Base-by-base conservation (phyloP, 2,113 vertebrate genomes). In the Lichenostomus cassidix region DNA sequence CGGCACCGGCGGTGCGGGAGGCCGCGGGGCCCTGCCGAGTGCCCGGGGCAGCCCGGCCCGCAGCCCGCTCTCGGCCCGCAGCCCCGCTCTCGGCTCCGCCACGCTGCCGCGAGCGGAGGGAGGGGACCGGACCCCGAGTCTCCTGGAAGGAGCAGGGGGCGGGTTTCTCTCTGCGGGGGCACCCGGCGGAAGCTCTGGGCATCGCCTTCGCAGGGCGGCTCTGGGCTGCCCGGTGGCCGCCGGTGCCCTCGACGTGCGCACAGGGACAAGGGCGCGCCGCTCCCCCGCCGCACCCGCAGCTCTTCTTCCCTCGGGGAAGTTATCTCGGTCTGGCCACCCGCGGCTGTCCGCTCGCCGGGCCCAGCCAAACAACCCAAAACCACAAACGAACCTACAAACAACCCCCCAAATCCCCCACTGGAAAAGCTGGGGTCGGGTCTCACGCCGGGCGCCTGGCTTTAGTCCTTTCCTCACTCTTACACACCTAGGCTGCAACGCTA, bases 401-500 rank as follows among this genome's bases (percentile, higher is more conserved):
- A 7, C 2, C 5, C 14, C 55, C 35, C 28, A 13, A 8, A 13
- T 4, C 31, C 5, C 33, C 18, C 58, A 0, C 11, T 63, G 11
- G 4, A 42, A 37, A 70, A 50, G n/a, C 29, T 10, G 10, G 20
- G 24, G 13, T 22, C 21, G 15, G 7, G 16, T 62, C n/a, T 75
- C 33, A 1, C 5, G 65, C 17, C 21, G 9, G 5, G 31, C 52
- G 5, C 4, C 50, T 17, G 53, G 21, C 20, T 37, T 63, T 28
- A 6, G 27, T 25, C 44, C 33, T 15, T 21, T 16, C 20, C 63
- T n/a, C 31, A 0, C 42, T 14, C 76, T 25, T 28, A 1, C 17
- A 6, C 47, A 0, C 27, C 3, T 2, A 37, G 56, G 19, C 59
- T 83, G 9, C 58, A 3, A 8, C 2, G 4, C 24, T 46, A 1